Base-by-base conservation (phyloP, 2,113 vertebrate species). In the Bagarius yarrelli region DNA sequence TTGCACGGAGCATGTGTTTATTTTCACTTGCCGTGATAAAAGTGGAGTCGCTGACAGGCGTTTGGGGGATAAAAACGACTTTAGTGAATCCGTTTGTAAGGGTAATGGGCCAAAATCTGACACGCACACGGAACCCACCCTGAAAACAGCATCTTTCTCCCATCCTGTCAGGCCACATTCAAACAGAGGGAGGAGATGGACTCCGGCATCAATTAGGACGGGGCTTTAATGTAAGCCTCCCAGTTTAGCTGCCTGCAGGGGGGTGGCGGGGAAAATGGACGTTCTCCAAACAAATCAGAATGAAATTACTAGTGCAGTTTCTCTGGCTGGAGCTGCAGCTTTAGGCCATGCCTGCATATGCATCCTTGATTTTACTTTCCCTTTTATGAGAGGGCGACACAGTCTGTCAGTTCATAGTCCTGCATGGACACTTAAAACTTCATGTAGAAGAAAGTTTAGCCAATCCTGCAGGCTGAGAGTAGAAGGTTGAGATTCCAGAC, bases 241-340 rank as follows among this genome's bases (percentile, higher is more conserved):
- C 66, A 59, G 53, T 80, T 71, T 25, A 18, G 53, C 78, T 71
- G 36, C n/a, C 9, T 40, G 36, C 36, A 40, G 44, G 44, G 44
- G 44, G 44, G 44, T 4, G 44, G 14, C 1, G 27, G 60, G 59
- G 23, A 32, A 73, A 61, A 81, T 5, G 44, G 47, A 64, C 47
- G 11, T 71, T 74, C 79, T 75, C 59, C 47, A 81, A 81, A 81
- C 70, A 81, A 55, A 73, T 27, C 59, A 36, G 18, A 27, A 5
- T 36, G 59, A 81, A 74, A 66, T 81, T 23, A 64, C 71, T 21
- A 60, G 83, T 84, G 89, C 92, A 91, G 91, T 90, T 92, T 89
- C 90, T 89, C 89, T 92, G 89, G 92, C 92, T 92, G 23, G 5
- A 16, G 5, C 25, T 52, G 8, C 30, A 6, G 32, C 53, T 4